Conservation (phyloP, 2,113 vertebrate species). For the Amphiprion percula region DNA sequence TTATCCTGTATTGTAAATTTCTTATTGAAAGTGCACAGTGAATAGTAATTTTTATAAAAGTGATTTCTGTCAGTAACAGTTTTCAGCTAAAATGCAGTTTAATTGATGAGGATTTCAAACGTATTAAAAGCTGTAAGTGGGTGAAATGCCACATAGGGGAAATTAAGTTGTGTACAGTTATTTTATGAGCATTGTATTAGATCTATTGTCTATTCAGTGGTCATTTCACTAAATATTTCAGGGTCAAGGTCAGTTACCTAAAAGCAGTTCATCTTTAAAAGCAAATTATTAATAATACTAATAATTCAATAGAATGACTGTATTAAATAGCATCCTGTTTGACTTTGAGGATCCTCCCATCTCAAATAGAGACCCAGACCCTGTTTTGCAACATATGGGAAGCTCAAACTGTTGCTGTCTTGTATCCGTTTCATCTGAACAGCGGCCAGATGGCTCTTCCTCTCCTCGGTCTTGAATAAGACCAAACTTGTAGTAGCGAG, state of each 20-base stretch:
- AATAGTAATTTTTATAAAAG: too few species aligned
- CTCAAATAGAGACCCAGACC: neutral
- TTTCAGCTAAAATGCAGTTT: too few species aligned
- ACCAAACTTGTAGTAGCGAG: neutral
- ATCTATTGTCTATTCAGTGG: neutral
- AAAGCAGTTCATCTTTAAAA: neutral
- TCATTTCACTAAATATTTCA: neutral
- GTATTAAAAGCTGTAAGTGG: too few species aligned
- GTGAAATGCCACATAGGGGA: too few species aligned
- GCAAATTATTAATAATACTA: neutral
- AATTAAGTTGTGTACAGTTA: too few species aligned
- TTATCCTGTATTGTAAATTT: neutral
- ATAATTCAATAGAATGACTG: too few species aligned
- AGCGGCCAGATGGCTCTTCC: slow-evolving; percentile 27
- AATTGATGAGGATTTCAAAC: too few species aligned
- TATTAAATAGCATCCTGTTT: too few species aligned
- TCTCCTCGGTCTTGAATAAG: slow-evolving; percentile 26
- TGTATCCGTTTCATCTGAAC: slow-evolving; percentile 11
- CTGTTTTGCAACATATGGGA: neutral
- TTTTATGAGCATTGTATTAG: too few species aligned
- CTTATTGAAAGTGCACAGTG: too few species aligned
- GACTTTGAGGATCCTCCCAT: neutral
- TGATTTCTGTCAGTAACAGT: too few species aligned
- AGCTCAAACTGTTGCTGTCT: neutral
- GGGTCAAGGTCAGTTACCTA: neutral